Evolutionary conservation across 2,797 vertebrate species (phyloP), one percentile per base, ranked within the genome.

Genomic region (Anisognathus igniventris): DNA sequence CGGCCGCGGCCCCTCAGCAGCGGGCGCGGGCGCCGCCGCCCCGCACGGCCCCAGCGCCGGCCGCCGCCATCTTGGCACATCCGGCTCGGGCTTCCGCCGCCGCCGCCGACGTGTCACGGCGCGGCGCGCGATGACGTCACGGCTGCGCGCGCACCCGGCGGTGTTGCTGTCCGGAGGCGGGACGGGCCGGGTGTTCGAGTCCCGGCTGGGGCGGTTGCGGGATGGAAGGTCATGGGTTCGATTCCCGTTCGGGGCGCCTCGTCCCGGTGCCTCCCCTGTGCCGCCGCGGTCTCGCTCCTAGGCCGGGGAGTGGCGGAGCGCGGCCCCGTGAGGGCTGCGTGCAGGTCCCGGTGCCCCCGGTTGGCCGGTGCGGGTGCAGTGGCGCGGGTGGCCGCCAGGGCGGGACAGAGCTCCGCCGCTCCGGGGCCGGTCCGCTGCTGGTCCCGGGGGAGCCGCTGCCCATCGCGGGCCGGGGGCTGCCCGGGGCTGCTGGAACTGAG

Each of bases 41-140:
- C 24, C 21, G 13, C 72, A 15, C 74, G 21, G 48, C 37, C 33
- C 21, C 76, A 37, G 42, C 84, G 4, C 58, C 81, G 13, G n/a
- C 76, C 68, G 31, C 87, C 82, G 79, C 96, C 94, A 96, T 96
- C 94, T 96, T 95, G 93, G 90, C 30, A 87, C 83, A 95, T 95
- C 95, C 94, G 95, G 87, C 75, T 77, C 57, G 18, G 10, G 40
- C 65, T 68, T 57, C 96, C 82, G 56, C 61, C 24, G 71, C 61
- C 30, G 75, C 91, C 80, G 27, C 78, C 91, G 74, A 89, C 79
- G 94, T 90, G 70, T 95, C 95, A 90, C 91, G 85, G 17, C 54
- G 67, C 86, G 54, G 28, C 62, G 82, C 92, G 58, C 14, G 72
- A 51, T 82, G 93, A 93, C 86, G 56, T 23, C 76, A 64, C 42